These are phyloP conservation scores for Sceloporus tristichus DNA, from an alignment of 2,113 vertebrate species.

Conservation along the genomic window DNA sequence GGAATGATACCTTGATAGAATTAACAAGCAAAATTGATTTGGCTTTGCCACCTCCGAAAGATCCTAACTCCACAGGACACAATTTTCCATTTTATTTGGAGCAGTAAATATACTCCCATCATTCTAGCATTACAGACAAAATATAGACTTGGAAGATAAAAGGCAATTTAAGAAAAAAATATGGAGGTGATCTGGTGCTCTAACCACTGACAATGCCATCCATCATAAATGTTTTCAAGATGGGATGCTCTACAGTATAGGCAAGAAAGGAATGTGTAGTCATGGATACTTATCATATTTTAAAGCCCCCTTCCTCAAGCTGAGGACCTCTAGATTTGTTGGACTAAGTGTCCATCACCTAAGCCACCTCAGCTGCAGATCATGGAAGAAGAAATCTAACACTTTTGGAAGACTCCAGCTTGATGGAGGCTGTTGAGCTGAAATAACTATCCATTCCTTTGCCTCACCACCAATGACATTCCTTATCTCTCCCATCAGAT, in stretches of 20 bases:
- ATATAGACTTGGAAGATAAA: too few species aligned
- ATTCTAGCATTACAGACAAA: background rate
- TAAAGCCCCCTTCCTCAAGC: background rate
- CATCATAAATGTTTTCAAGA: background rate
- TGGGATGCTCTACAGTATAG: too few species aligned
- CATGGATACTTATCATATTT: too few species aligned
- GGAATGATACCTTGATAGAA: too few species aligned
- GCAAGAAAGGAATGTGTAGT: background rate
- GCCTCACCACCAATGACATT: background rate
- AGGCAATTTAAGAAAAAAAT: background rate
- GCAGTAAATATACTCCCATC: background rate
- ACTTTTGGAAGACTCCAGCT: background rate
- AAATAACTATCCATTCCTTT: too few species aligned
- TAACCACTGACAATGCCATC: too few species aligned
- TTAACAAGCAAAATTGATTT: conserved; percentile 19
- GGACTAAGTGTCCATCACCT: background rate
- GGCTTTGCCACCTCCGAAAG: conserved; percentile 17
- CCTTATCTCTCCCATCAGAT: background rate
- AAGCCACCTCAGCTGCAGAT: background rate
- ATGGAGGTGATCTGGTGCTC: background rate
- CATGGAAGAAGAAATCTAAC: background rate
- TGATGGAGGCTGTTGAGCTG: background rate
- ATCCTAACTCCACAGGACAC: too few species aligned
- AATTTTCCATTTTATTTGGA: background rate
- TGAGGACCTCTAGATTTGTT: background rate